Conservation (phyloP, 2,888 invertebrate genomes). For the Ectemnius continuus region DNA sequence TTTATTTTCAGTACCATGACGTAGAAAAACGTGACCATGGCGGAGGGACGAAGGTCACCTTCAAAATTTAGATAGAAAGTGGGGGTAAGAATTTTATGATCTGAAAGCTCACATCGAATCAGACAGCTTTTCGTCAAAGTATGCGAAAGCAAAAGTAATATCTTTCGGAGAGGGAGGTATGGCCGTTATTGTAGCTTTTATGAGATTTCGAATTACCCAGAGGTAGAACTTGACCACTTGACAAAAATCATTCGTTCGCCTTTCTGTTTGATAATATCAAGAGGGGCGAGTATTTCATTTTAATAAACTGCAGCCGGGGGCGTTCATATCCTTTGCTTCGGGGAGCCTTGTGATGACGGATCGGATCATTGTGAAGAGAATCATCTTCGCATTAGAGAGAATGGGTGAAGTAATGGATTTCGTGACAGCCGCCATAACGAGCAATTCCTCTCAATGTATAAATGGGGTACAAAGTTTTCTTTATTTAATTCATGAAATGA, state of each 20-base stretch:
- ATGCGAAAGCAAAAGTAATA: background rate
- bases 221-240: too few species aligned
- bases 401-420: background rate
- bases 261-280: too few species aligned
- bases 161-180: background rate
- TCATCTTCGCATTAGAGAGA: too few species aligned
- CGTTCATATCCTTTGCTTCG: too few species aligned
- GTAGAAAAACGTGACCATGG: slow-evolving; percentile 7
- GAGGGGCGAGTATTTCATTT: too few species aligned
- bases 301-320: too few species aligned
- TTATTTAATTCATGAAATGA: background rate
- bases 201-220: background rate
- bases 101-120: slow-evolving; percentile 6
- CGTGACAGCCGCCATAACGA: background rate
- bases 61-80: slow-evolving; percentile 9
- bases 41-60: slow-evolving; percentile 9
- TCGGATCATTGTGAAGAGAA: too few species aligned
- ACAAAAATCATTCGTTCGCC: too few species aligned
- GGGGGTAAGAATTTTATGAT: slow-evolving; percentile 7
- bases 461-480: slow-evolving; percentile 1
- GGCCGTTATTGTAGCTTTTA: background rate
- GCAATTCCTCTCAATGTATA: background rate
- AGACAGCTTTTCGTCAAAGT: background rate
- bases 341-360: too few species aligned
- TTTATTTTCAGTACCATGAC: slow-evolving; percentile 10